phyloP scores from a whole-genome alignment of 1,140 invertebrate species.

The Eurosta solidaginis region DNA sequence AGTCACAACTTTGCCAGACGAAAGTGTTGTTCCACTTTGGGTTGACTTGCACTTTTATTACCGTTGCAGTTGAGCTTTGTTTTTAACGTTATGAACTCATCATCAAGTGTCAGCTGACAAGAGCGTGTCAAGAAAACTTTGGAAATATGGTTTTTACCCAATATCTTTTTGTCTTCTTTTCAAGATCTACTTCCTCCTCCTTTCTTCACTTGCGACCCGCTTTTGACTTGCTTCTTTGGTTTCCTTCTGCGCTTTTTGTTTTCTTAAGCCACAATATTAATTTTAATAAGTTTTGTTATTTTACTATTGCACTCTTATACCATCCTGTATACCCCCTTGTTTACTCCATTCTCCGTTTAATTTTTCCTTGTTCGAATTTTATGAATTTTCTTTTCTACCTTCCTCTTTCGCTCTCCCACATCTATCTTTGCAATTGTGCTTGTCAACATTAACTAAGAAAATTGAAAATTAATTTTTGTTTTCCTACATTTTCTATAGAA shows the following conservation, averaged over 20 bases:
- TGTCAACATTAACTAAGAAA: constrained; percentile 21
- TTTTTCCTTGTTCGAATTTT: not conserved
- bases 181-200: no score
- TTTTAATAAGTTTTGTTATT: not conserved
- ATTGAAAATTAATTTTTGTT: constrained; percentile 21
- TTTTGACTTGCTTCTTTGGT: not conserved
- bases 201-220: no score
- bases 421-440: not conserved
- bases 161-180: no score
- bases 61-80: no score
- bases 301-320: not conserved
- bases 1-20: no score
- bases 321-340: not conserved
- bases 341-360: not conserved
- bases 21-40: no score
- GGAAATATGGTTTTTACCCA: no score
- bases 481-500: not conserved
- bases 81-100: no score
- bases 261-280: not conserved
- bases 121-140: no score
- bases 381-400: not conserved
- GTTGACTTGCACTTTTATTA: no score
- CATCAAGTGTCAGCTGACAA: no score
- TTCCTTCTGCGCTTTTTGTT: not conserved
- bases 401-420: not conserved